Percentiles rank a stretch among this genome's conserved stretches.
phyloP scores from a whole-genome alignment of 2,797 vertebrate genomes.

The Pteropus rufus region DNA sequence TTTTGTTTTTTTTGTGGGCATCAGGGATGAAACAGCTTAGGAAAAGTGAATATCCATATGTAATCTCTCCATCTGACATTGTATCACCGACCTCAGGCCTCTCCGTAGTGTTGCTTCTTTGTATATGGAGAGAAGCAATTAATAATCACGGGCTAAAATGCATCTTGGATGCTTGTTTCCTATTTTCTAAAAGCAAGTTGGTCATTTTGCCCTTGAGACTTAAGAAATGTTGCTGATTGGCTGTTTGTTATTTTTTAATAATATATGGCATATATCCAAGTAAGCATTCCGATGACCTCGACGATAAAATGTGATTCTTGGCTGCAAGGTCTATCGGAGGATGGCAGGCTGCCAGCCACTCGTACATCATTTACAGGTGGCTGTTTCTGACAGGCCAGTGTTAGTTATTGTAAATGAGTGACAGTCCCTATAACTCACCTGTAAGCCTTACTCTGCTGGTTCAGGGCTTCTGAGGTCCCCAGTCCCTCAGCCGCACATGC shows the following conservation, averaged over 20 bases:
- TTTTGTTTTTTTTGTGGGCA: neutral
- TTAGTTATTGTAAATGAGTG: constrained; percentile 78
- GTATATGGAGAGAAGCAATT: constrained; percentile 35
- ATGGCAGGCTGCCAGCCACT: constrained; percentile 77
- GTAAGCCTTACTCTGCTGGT: constrained; percentile 31
- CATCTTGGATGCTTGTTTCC: constrained; percentile 21
- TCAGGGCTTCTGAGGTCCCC: neutral
- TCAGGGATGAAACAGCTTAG: neutral
- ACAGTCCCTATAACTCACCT: constrained; percentile 76
- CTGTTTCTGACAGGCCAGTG: constrained; percentile 74
- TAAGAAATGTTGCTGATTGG: constrained; percentile 66
- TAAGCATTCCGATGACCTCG: constrained; percentile 75
- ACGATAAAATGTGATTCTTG: constrained; percentile 66
- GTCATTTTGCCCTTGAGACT: constrained; percentile 67
- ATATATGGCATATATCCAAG: constrained; percentile 70
- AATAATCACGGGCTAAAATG: neutral
- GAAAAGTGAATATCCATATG: neutral
- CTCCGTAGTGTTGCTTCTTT: neutral
- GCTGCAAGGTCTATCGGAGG: constrained; percentile 71
- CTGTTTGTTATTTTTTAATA: constrained; percentile 76
- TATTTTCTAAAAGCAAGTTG: constrained; percentile 52
- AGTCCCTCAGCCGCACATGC: neutral
- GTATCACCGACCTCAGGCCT: neutral
- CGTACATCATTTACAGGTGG: constrained; percentile 66
- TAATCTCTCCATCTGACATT: neutral